Conservation (phyloP, 2,113 vertebrate genomes). For the Thermophis baileyi region DNA sequence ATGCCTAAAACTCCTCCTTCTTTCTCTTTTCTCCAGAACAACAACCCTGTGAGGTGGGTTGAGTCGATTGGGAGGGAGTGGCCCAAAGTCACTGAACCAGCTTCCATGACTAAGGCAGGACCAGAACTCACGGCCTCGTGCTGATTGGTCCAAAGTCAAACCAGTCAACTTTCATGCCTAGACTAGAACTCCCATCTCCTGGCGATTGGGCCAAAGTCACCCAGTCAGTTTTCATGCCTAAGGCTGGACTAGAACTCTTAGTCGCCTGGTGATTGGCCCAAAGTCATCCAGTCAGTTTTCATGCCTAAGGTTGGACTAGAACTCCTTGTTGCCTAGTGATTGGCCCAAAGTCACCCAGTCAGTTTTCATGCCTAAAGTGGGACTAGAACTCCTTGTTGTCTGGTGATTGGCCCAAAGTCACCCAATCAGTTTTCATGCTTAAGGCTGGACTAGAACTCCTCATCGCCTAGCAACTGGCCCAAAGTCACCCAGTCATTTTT, state of each 20-base stretch:
- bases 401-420: background rate
- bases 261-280: too few species aligned
- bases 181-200: too few species aligned
- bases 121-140: background rate
- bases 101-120: background rate
- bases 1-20: background rate
- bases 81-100: background rate
- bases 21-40: too few species aligned
- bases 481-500: too few species aligned
- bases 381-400: background rate
- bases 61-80: too few species aligned
- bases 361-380: accelerated
- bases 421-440: background rate
- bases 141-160: background rate
- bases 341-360: background rate
- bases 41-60: background rate
- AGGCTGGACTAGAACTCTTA: too few species aligned
- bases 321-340: background rate
- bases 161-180: too few species aligned
- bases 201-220: too few species aligned
- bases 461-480: too few species aligned
- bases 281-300: too few species aligned
- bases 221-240: too few species aligned
- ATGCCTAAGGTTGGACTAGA: accelerated
- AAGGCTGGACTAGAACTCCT: background rate